Evolutionary conservation across 2,797 vertebrate genomes (phyloP).

Genomic region (Danio jaintianensis): DNA sequence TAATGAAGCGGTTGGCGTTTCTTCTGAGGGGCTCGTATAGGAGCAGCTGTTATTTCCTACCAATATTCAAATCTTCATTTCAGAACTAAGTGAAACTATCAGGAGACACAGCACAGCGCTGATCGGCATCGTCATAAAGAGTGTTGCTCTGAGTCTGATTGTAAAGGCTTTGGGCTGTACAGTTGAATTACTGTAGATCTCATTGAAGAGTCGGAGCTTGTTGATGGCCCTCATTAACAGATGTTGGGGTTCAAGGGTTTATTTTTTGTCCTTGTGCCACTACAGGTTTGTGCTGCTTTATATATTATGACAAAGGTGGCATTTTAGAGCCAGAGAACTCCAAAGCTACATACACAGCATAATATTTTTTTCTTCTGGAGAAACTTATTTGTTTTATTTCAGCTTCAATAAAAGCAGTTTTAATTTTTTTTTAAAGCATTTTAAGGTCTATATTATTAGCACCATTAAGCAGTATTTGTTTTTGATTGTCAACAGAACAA

Average conservation of each 20-base stretch:
- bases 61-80: constrained; percentile 39
- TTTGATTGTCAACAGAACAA: too few species aligned
- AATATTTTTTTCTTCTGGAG: too few species aligned
- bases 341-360: too few species aligned
- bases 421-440: too few species aligned
- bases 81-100: constrained; percentile 33
- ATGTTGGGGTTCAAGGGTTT: constrained; percentile 64
- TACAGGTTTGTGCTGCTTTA: background rate
- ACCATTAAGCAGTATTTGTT: too few species aligned
- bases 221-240: constrained; percentile 26
- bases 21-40: background rate
- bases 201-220: constrained; percentile 11
- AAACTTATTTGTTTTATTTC: too few species aligned
- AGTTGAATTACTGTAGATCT: background rate
- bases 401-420: too few species aligned
- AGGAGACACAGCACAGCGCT: constrained; percentile 24
- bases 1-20: constrained; percentile 12
- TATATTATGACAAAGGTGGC: background rate
- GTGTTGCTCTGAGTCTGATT: constrained; percentile 24
- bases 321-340: background rate
- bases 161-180: constrained; percentile 49
- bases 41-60: constrained; percentile 20
- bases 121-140: constrained; percentile 14
- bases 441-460: too few species aligned
- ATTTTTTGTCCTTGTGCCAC: constrained; percentile 51